phyloP scores from a whole-genome alignment of 2,888 invertebrate species.

The Polydrusus cervinus region DNA sequence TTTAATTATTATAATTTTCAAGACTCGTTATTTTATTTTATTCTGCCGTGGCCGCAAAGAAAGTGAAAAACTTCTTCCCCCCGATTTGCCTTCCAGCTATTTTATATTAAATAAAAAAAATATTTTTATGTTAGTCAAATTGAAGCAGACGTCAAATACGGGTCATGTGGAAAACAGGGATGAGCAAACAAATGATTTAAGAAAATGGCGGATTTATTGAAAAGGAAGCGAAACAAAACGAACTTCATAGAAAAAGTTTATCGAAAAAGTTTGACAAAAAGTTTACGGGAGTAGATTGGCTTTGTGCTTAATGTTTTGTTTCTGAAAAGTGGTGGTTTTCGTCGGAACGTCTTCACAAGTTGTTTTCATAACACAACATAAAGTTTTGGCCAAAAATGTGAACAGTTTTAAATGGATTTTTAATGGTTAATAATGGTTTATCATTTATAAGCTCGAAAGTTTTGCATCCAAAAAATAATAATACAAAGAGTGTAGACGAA shows the following conservation, averaged over 20 bases:
- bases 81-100: neutral
- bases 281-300: constrained; percentile 25
- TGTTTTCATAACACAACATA: neutral
- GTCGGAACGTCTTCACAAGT: constrained; percentile 16
- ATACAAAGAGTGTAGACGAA: no score
- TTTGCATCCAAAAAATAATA: no score
- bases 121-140: constrained; percentile 11
- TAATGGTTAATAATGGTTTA: no score
- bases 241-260: constrained; percentile 44
- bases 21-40: no score
- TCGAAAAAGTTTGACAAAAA: constrained; percentile 43
- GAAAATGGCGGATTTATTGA: constrained; percentile 41
- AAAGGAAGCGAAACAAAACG: constrained; percentile 36
- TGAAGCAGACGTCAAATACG: constrained; percentile 14
- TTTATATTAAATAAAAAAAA: neutral
- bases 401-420: constrained; percentile 4
- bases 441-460: no score
- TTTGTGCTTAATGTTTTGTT: constrained; percentile 35
- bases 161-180: constrained; percentile 4
- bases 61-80: no score
- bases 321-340: constrained; percentile 18
- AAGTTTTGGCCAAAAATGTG: constrained; percentile 3
- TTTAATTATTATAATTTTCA: no score
- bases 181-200: constrained; percentile 31
- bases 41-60: no score